Evolutionary conservation across 1,140 invertebrate species (phyloP).

Genomic region (Philaenus spumarius): DNA sequence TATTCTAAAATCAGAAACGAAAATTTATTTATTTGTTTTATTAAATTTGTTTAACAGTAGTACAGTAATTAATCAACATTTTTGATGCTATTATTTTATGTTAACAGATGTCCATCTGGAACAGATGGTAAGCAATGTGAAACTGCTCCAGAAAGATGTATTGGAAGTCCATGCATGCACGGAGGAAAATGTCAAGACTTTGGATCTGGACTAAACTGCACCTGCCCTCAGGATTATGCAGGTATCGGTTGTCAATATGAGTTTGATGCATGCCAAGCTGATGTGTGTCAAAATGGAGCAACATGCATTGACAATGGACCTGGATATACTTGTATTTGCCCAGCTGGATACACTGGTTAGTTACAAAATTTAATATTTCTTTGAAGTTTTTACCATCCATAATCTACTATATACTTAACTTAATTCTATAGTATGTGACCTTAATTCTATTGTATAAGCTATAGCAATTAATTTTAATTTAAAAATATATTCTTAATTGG

Average conservation of each 20-base stretch:
- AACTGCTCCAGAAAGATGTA: slow-evolving; percentile 89
- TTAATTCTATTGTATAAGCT: too few species aligned
- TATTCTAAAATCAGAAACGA: too few species aligned
- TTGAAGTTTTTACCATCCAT: neutral
- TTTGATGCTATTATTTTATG: too few species aligned
- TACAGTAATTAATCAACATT: too few species aligned
- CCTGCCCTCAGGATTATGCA: slow-evolving; percentile 76
- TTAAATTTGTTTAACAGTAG: too few species aligned
- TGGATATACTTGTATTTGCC: slow-evolving; percentile 80
- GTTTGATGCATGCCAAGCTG: slow-evolving; percentile 82
- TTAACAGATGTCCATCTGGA: slow-evolving; percentile 73
- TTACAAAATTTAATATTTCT: slow-evolving; percentile 18
- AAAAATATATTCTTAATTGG: too few species aligned
- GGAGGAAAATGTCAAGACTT: slow-evolving; percentile 91
- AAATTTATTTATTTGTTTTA: too few species aligned
- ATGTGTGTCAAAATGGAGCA: slow-evolving; percentile 87
- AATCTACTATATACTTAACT: neutral
- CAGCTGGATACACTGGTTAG: slow-evolving; percentile 67
- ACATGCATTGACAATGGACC: slow-evolving; percentile 78
- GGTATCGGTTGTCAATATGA: slow-evolving; percentile 91
- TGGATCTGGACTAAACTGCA: slow-evolving; percentile 89
- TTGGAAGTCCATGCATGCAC: slow-evolving; percentile 94
- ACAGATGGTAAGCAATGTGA: slow-evolving; percentile 93
- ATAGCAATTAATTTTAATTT: too few species aligned
- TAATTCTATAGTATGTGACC: neutral